A percentile compares a stretch with the other conserved stretches of the same genome.
Conservation (phyloP, 2,113 vertebrate genomes). For the Neodontobutis hainanensis region DNA sequence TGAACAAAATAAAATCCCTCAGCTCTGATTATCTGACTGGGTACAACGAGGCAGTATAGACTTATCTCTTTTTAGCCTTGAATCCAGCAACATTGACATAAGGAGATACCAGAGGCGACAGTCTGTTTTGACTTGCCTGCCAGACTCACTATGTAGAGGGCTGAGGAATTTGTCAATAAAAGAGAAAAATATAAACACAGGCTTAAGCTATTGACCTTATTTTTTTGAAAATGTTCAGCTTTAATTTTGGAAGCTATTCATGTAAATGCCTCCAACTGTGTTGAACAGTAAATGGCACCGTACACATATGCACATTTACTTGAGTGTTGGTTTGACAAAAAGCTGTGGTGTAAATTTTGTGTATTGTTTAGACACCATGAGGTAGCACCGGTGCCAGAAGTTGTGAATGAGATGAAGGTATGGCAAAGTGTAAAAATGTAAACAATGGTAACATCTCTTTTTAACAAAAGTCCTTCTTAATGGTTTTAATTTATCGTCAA, state of each 20-base stretch:
- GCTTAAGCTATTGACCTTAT: no score
- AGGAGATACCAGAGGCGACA: neutral
- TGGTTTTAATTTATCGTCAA: conserved; percentile 7
- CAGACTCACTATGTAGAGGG: neutral
- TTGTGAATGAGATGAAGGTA: conserved; percentile 81
- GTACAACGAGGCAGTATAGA: no score
- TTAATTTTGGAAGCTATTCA: no score
- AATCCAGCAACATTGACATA: no score
- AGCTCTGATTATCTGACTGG: no score
- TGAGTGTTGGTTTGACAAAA: no score
- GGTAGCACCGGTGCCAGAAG: conserved; percentile 76
- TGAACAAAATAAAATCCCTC: no score
- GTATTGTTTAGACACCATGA: conserved; percentile 75
- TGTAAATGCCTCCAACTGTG: no score
- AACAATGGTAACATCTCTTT: neutral
- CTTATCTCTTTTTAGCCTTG: conserved; percentile 1
- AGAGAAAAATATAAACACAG: neutral
- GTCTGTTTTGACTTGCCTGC: neutral
- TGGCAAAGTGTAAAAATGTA: neutral
- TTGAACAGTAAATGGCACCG: no score
- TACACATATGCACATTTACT: no score
- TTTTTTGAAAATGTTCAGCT: no score
- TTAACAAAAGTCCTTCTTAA: neutral
- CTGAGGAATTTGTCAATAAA: neutral
- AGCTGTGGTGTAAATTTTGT: neutral